Conservation (phyloP, 2,888 invertebrate species). For the Chrysodeixis includens region DNA sequence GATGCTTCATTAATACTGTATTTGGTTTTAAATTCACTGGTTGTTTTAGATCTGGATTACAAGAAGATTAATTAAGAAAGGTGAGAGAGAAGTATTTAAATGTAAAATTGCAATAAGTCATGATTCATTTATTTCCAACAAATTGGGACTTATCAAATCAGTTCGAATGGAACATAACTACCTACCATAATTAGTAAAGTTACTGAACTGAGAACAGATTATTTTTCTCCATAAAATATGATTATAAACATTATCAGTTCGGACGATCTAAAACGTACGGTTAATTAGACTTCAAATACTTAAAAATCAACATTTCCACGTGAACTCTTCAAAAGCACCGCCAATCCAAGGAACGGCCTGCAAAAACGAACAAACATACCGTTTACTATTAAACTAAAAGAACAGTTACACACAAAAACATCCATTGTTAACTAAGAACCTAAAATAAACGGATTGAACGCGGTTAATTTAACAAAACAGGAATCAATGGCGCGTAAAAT, state of each 20-base stretch:
- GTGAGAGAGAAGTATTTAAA: too few species aligned
- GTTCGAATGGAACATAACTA: too few species aligned
- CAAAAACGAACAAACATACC: constrained; percentile 38
- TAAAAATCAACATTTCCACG: constrained; percentile 36
- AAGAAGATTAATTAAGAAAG: too few species aligned
- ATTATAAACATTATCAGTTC: background rate
- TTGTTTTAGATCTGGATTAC: too few species aligned
- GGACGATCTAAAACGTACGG: constrained; percentile 9
- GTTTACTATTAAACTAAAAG: constrained; percentile 49
- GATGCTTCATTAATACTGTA: too few species aligned
- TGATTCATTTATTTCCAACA: too few species aligned
- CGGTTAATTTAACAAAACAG: constrained; percentile 83
- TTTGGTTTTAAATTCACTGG: too few species aligned
- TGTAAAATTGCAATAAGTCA: too few species aligned
- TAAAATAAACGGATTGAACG: constrained; percentile 72
- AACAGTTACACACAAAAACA: constrained; percentile 40
- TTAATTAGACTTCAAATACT: constrained; percentile 16
- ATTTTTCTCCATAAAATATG: background rate
- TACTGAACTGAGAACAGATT: background rate
- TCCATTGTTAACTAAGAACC: constrained; percentile 58
- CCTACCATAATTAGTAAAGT: too few species aligned
- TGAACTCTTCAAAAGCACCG: constrained; percentile 47
- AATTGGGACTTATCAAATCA: too few species aligned
- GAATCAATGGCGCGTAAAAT: constrained; percentile 85
- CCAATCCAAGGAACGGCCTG: constrained; percentile 26